Percentiles rank a stretch among this genome's conserved stretches.
Evolutionary conservation across 2,797 vertebrate species (phyloP).

Genomic region (Otolemur crassicaudatus): DNA sequence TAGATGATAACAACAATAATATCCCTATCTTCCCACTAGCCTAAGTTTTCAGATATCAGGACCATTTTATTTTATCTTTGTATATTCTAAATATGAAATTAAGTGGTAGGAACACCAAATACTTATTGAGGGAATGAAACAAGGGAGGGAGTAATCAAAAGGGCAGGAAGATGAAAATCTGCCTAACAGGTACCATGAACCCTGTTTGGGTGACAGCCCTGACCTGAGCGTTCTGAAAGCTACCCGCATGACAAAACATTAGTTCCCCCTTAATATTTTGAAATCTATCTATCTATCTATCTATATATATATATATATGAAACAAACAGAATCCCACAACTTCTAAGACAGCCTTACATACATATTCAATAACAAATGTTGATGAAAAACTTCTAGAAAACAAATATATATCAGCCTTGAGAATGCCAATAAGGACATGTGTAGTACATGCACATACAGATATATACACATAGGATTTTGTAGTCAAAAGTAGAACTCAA

Average conservation of each 20-base stretch:
- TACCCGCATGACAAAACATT: too few species aligned
- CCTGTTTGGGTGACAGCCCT: too few species aligned
- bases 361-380: not conserved
- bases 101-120: slow-evolving; percentile 25
- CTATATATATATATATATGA: not conserved
- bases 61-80: not conserved
- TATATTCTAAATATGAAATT: not conserved
- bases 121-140: slow-evolving; percentile 7
- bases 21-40: not conserved
- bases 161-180: not conserved
- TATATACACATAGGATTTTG: not conserved
- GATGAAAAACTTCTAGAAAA: not conserved
- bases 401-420: not conserved
- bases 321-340: not conserved
- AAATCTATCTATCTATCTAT: too few species aligned
- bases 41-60: not conserved
- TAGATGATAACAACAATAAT: not conserved
- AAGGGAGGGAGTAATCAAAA: slow-evolving; percentile 32
- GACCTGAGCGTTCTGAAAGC: too few species aligned
- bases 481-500: slow-evolving; percentile 37
- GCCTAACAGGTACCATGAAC: too few species aligned
- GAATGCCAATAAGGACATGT: not conserved
- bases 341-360: not conserved
- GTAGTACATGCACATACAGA: not conserved
- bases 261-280: too few species aligned